Evolutionary conservation across 1,140 invertebrate species (phyloP).

Genomic region (Drosophila orena): DNA sequence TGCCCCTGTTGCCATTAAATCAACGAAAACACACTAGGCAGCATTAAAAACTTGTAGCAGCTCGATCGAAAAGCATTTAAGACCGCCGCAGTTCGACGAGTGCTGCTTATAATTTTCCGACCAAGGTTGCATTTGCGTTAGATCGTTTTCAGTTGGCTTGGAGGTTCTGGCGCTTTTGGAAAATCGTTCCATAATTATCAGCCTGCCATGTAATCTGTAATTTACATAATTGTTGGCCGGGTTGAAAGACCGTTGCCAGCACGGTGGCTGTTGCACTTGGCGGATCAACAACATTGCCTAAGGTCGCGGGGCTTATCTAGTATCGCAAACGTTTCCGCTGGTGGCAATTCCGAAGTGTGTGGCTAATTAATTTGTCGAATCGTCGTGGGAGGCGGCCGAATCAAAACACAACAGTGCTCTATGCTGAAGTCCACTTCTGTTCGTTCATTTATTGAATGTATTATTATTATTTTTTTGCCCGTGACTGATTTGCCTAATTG

Average conservation of each 20-base stretch:
- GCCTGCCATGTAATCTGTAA: constrained; percentile 75
- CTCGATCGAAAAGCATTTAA: constrained; percentile 74
- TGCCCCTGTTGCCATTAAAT: constrained; percentile 49
- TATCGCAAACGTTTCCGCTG: constrained; percentile 62
- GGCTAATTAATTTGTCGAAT: constrained; percentile 61
- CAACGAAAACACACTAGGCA: constrained; percentile 6
- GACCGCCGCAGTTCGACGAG: constrained; percentile 22
- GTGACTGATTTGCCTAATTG: constrained; percentile 76
- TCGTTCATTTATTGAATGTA: constrained; percentile 19
- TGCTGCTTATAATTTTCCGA: constrained; percentile 46
- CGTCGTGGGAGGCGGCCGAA: constrained; percentile 42
- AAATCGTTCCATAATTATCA: constrained; percentile 80
- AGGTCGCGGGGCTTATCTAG: constrained; percentile 46
- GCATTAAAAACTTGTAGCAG: constrained; percentile 8
- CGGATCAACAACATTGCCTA: constrained; percentile 69
- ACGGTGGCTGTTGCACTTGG: constrained; percentile 15
- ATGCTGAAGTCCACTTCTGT: constrained; percentile 10
- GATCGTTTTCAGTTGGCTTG: constrained; percentile 51
- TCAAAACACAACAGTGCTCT: constrained; percentile 24
- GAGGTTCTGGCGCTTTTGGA: constrained; percentile 63
- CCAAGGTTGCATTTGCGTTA: constrained; percentile 66
- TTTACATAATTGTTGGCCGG: constrained; percentile 73
- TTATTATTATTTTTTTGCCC: neutral
- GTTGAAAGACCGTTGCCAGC: constrained; percentile 35
- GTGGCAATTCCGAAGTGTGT: constrained; percentile 23